Percentiles rank a stretch among this genome's conserved stretches.
Evolutionary conservation across 2,113 vertebrate genomes (phyloP).

Genomic region (Vulpes vulpes): DNA sequence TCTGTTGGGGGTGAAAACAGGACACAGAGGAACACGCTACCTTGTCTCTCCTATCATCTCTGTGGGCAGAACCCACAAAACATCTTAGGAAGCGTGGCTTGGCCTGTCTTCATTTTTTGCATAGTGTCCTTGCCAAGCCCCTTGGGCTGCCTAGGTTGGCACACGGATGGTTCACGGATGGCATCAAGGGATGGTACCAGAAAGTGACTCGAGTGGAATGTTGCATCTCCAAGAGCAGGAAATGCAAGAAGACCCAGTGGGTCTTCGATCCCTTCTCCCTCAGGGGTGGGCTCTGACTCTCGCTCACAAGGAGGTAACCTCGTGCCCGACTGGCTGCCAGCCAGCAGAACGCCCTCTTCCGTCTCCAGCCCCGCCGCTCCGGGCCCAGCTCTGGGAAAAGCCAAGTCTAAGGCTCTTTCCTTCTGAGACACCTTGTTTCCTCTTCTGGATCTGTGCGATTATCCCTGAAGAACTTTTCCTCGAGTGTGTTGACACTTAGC

Average conservation of each 20-base stretch:
- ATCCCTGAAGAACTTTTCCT: conserved; percentile 43
- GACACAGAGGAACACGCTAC: rapidly evolving
- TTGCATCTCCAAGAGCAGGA: background rate
- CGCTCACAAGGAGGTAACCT: background rate
- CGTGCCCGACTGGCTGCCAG: background rate
- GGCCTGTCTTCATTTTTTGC: rapidly evolving
- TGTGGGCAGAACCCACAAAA: background rate
- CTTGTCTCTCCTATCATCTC: background rate
- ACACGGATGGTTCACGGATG: background rate
- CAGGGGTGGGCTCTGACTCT: background rate
- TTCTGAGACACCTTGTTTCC: background rate
- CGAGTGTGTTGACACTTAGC: background rate
- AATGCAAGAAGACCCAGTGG: background rate
- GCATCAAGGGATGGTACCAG: background rate
- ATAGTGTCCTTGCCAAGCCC: background rate
- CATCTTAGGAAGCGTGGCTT: background rate
- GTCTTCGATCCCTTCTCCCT: background rate
- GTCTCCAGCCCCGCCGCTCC: rapidly evolving
- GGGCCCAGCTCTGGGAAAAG: background rate
- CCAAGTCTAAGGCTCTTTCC: background rate
- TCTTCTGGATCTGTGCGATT: background rate
- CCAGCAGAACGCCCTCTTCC: background rate
- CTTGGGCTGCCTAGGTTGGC: background rate
- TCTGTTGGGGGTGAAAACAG: background rate
- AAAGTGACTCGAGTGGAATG: background rate